Base-by-base conservation (phyloP, 2,113 vertebrate genomes). In the Melanotaenia duboulayi region DNA sequence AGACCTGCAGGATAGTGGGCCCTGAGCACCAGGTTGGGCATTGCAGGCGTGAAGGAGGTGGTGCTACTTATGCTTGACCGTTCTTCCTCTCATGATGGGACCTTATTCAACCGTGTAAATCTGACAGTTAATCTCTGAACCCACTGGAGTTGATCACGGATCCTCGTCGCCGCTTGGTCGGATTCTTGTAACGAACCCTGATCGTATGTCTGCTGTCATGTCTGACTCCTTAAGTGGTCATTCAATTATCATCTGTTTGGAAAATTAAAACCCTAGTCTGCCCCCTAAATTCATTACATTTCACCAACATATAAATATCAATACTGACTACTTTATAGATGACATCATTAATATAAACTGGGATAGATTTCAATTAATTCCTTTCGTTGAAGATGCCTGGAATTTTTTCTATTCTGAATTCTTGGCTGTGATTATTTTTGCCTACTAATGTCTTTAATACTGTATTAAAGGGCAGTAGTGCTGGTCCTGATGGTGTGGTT, bases 341-440 rank as follows among this genome's bases (percentile, higher is more conserved):
- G 48, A 49, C 20, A n/a, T 49, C 4, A 49, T 49, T 20, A 8
- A 4, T 11, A 49, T 49, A n/a, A 49, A 49, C 20, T 49, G 48
- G 48, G 48, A 49, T 49, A 49, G 48, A 49, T 49, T 49, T 49
- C 17, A 49, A 4, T 49, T 49, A 49, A 49, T 49, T 49, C 48
- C 48, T 20, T 49, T n/a, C 20, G 48, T 49, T 20, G 48, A 49
- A 7, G 48, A 50, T 9, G 48, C 48, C 7, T 50, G 48, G 48
- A 50, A 50, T 7, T 50, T 50, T 17, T 50, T 50, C 19, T 9
- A 20, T 20, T 50, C 48, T 20, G 48, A 50, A 20, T 28, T 28
- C 28, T 6, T 28, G 28, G 28, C 28, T 28, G 3, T 4, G 3
- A 4, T 28, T 28, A 3, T 28, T 28, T 28, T 28, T 28, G 6